Evolutionary conservation across 2,113 vertebrate species (phyloP), one percentile per base, ranked within the genome.

Genomic region (Nannospalax galili): DNA sequence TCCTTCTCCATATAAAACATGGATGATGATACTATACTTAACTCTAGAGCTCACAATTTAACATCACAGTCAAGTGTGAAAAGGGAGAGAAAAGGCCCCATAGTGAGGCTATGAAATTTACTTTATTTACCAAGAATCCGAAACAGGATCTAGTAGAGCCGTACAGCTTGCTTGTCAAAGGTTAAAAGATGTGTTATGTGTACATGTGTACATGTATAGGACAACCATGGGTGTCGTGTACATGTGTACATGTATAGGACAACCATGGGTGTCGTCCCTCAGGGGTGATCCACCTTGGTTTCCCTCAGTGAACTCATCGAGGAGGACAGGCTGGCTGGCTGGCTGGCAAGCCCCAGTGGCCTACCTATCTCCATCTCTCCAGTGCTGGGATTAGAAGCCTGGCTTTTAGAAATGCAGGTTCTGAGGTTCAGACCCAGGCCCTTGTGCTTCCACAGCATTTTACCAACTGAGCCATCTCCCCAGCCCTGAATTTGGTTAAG

Each of bases 101-200:
- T 79, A 79, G 37, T n/a, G 37, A 84, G 45, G 45, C 4, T 80
- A 65, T 78, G 64, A 28, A 73, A 37, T 69, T 56, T 62, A 88
- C 30, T 85, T 84, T 72, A 67, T 60, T 92, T 24, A 78, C 45
- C 35, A 84, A 95, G 60, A 80, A 70, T 89, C 92, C 12, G 35
- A 88, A 94, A 86, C 15, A 26, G 48, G 15, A 30, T 67, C 58
- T 14, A 48, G 19, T 11, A 65, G 52, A 91, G 35, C 22, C 78
- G 32, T 62, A 19, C 28, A 52, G 42, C 52, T 37, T 74, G 48
- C 20, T 92, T 19, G 52, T 58, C 58, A 90, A 79, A 93, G 48
- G 20, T 32, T n/a, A 72, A 92, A 74, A 20, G 28, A 74, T 77
- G 3, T 28, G 86, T 52, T 42, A 82, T 37, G 70, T 1, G 4